Evolutionary conservation across 2,888 invertebrate species (phyloP).

Genomic region (Nemurella pictetii): DNA sequence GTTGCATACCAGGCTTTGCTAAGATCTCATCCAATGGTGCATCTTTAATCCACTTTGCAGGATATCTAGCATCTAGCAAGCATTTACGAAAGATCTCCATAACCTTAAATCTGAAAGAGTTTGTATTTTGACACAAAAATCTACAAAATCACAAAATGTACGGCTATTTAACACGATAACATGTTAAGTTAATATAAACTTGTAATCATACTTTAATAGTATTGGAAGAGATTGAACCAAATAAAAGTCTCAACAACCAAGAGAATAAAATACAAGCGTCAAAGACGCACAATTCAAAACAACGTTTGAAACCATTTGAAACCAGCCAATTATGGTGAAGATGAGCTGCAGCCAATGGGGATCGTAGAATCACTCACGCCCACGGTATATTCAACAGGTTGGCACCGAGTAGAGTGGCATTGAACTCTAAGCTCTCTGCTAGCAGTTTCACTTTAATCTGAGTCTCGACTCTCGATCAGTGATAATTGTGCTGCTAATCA

Average conservation of each 20-base stretch:
- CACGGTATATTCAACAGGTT: background rate
- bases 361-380: background rate
- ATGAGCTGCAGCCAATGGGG: background rate
- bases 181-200: no score
- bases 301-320: background rate
- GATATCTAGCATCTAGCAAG: background rate
- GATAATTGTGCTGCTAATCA: background rate
- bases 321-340: background rate
- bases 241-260: no score
- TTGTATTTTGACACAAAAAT: no score
- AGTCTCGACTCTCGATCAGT: background rate
- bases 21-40: background rate
- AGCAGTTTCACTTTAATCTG: slow-evolving; percentile 6
- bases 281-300: background rate
- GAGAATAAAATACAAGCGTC: background rate
- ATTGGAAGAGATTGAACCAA: no score
- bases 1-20: background rate
- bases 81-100: background rate
- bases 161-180: no score
- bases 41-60: background rate
- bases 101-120: background rate
- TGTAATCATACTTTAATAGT: no score
- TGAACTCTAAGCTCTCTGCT: no score
- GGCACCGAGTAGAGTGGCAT: background rate
- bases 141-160: no score